Base-by-base conservation (phyloP, 1,140 invertebrate genomes). In the Zophobas atratus region DNA sequence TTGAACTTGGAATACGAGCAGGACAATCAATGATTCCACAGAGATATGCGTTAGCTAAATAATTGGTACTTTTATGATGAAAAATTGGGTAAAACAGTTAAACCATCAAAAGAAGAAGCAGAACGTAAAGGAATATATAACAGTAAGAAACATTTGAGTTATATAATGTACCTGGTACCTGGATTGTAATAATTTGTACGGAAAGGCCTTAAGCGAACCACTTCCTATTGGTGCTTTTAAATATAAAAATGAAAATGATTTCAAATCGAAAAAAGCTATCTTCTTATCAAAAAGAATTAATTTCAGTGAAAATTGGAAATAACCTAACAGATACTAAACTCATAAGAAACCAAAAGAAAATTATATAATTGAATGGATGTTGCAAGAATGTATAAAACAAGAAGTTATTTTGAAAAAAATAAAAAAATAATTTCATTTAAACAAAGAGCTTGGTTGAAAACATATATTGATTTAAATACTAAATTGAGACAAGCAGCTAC, bases 321-420 rank as follows among this genome's bases (percentile, higher is more conserved):
- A 20, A 20, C 20, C 20, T 20, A 49, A 6, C 5, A 1, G 32
- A 49, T 49, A 49, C 48, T 49, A 49, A 49, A 49, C 5, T 49
- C 1, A 49, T 49, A 49, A n/a, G 76, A 60, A 6, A 46, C 1
- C n/a, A 72, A 43, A 20, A 49, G 5, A 49, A 2, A 49, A 86
- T 36, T 90, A 89, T 84, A 80, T 87, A 49, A 84, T 90, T 46
- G 89, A 90, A 82, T 88, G 80, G 77, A 88, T 86, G 82, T 84
- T 90, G 41, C 83, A 89, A 84, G 87, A 88, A 82, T 88, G 85
- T 78, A 8, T 89, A 35, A 57, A 84, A 63, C 33, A 84, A 73
- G 89, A 88, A 39, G 49, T 90, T 39, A 83, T 82, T 78, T 57
- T 90, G 57, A 72, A 84, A 20, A 20, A 20, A 20, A 20, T 20